Evolutionary conservation across 2,888 invertebrate species (phyloP), one percentile per base, ranked within the genome.

Genomic region (Liposcelis brunnea): DNA sequence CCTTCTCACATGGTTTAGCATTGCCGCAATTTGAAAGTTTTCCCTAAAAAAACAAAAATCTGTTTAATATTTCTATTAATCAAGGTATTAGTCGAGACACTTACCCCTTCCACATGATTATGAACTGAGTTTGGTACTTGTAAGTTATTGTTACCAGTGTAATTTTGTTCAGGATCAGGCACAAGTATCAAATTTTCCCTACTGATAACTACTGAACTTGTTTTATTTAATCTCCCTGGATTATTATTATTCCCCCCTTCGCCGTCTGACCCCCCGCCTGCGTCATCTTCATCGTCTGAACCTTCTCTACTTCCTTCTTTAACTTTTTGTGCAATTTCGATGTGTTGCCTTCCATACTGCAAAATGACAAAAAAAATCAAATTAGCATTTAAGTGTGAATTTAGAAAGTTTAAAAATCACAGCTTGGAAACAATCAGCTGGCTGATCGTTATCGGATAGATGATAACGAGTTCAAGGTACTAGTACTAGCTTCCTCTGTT

Each of bases 111-210:
- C 6, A 40, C 40, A 21, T 40, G 40, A 19, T 40, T 35, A 16
- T 35, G 35, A 16, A 6, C 6, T 6, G 14, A 16, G 10, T 35
- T 35, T 14, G 53, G 49, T 11, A 50, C 46, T 47, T 54, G 54
- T 44, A 49, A 51, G 50, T 53, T 56, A 48, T 52, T 52, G 47
- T 67, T 69, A 32, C 72, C 56, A 53, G 69, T 70, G 56, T 68
- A 68, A 55, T 73, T 72, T 51, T 68, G 59, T 49, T 74, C 74
- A 2, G 79, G 78, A 49, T 80, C 79, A 0, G 85, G 85, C 1
- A 79, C 74, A 2, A 86, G 64, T 50, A 83, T 81, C 19, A 75
- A 58, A 58, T 80, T 80, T 47, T 81, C 79, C 33, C 84, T 68
- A 45, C 77, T 77, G 56, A 85, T 85, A 43, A 83, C 72, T 2